Evolutionary conservation across 1,140 invertebrate species (phyloP), one percentile per base, ranked within the genome.

Genomic region (Hestina assimilis): DNA sequence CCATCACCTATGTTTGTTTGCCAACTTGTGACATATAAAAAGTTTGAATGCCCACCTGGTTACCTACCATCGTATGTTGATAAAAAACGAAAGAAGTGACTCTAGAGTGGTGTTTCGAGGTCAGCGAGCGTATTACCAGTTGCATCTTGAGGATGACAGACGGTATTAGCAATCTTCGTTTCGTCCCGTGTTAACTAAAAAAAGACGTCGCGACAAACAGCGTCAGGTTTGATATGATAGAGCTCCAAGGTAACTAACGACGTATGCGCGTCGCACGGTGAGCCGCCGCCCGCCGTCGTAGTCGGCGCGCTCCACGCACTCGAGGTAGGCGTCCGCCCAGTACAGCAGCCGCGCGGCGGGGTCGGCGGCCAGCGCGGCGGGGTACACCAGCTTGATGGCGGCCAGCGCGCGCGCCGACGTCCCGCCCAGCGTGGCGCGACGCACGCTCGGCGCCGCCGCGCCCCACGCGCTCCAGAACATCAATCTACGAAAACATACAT

Each of bases 401-500:
- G 71, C 70, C 45, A 79, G 48, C 7, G 66, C 38, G 89, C 41
- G 91, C 81, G 50, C 89, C 88, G 6, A 66, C 86, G 29, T n/a
- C n/a, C 94, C 94, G 64, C 93, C 92, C 57, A 95, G 86, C 46
- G 75, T 59, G 1, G 92, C 90, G 45, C 93, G 87, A 63, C 92
- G 91, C 60, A 96, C 74, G 67, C 89, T 90, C 3, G 94, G 90
- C 12, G 90, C 77, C 7, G 89, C 87, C 46, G 89, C 84, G 41
- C 93, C 93, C 92, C 93, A 94, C 73, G 93, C 92, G n/a, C 93
- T 93, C 79, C 93, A 95, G 83, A 95, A 95, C 89, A 95, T 92
- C 56, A 89, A 90, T n/a, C 93, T 93, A 72, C 28, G 60, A 58
- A 63, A 28, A 24, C 14, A 17, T 9, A 17, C 7, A 15, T 4